phyloP scores from a whole-genome alignment of 2,113 vertebrate genomes.

The Lepus americanus region DNA sequence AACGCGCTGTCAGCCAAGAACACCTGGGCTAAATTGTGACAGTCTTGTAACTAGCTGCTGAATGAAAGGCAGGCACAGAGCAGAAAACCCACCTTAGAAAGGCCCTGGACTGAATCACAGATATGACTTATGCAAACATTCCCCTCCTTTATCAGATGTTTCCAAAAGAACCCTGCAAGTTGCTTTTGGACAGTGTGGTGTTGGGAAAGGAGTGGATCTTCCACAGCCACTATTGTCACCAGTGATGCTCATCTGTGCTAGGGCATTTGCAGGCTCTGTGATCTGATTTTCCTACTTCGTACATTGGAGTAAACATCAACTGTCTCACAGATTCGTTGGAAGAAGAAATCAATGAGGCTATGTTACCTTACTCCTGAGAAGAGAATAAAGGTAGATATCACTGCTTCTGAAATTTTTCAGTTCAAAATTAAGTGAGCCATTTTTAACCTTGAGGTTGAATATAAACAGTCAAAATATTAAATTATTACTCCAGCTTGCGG shows the following conservation, averaged over 20 bases:
- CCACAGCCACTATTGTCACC: too few relatives aligned
- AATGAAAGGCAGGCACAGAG: neutral
- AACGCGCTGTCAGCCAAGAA: constrained; percentile 29
- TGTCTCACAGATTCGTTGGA: neutral
- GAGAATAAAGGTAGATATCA: neutral
- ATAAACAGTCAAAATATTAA: neutral
- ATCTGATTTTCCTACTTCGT: neutral
- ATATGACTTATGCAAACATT: neutral
- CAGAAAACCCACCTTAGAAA: neutral
- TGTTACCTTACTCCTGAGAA: neutral
- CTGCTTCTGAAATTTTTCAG: neutral
- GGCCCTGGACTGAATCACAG: neutral
- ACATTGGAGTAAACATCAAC: neutral
- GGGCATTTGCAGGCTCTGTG: neutral
- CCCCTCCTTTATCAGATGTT: neutral
- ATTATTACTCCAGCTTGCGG: neutral
- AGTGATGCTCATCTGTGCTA: neutral
- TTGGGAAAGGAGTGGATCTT: neutral
- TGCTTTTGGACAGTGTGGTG: neutral
- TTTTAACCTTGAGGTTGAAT: neutral
- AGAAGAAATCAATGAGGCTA: neutral
- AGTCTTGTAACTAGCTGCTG: neutral
- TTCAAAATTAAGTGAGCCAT: neutral
- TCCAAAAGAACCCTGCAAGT: neutral
- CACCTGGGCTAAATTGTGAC: constrained; percentile 7